Percentiles rank a stretch among this genome's conserved stretches.
These are phyloP conservation scores for Lasioglossum villosulum DNA, from an alignment of 2,888 invertebrate genomes.

Conservation along the genomic window DNA sequence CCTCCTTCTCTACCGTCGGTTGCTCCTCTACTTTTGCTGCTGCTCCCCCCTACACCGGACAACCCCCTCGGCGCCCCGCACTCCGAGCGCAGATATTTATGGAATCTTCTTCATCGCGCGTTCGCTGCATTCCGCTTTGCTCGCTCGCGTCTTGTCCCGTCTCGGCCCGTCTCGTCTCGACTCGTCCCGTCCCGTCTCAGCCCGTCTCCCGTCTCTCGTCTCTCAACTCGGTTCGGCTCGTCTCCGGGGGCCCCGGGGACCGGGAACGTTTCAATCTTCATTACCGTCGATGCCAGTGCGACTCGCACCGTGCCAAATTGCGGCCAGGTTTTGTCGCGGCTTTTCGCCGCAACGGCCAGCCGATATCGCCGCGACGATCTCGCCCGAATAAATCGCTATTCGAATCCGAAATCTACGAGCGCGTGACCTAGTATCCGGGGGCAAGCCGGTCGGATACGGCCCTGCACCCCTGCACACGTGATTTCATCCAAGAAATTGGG, in stretches of 20 bases:
- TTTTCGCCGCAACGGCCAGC: slow-evolving; percentile 32
- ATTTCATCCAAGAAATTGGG: not conserved
- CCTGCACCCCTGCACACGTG: not conserved
- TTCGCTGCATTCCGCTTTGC: slow-evolving; percentile 68
- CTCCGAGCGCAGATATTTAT: slow-evolving; percentile 76
- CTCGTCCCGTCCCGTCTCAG: slow-evolving; percentile 51
- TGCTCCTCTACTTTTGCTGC: slow-evolving; percentile 4
- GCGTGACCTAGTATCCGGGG: not conserved
- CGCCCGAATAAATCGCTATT: slow-evolving; percentile 43
- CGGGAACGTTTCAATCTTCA: slow-evolving; percentile 77
- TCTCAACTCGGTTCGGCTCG: slow-evolving; percentile 49
- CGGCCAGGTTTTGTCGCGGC: slow-evolving; percentile 59
- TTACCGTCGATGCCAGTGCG: slow-evolving; percentile 67
- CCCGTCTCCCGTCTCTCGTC: slow-evolving; percentile 19
- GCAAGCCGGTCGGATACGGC: not conserved
- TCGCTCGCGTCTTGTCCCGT: slow-evolving; percentile 44
- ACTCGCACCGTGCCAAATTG: slow-evolving; percentile 59
- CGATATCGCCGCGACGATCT: slow-evolving; percentile 47
- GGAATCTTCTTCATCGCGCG: slow-evolving; percentile 77
- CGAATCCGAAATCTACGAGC: not conserved
- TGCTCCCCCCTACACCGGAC: not conserved
- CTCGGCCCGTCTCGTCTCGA: not conserved
- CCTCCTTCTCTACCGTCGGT: slow-evolving; percentile 24
- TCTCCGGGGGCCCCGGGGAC: slow-evolving; percentile 66
- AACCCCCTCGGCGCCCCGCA: slow-evolving; percentile 23